A percentile compares a stretch with the other conserved stretches of the same genome.
These are phyloP conservation scores for Sphenopsis melanotis DNA, from an alignment of 2,797 vertebrate genomes.

Conservation along the genomic window DNA sequence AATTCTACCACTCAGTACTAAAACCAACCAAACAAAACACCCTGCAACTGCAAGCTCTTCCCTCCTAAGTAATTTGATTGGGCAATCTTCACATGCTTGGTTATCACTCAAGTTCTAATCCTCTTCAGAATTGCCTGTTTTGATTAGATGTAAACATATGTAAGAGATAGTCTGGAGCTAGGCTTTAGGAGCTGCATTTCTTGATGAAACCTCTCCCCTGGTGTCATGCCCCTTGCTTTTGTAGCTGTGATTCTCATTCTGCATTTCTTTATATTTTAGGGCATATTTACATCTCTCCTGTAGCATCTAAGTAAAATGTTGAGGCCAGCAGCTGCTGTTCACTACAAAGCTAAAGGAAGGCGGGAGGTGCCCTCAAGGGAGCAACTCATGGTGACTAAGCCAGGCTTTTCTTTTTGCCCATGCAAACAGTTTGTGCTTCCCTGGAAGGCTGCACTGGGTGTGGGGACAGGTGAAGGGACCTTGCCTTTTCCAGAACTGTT, in stretches of 20 bases:
- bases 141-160: neutral
- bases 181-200: neutral
- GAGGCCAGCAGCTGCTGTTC: neutral
- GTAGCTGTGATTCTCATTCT: neutral
- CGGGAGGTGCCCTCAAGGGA: neutral
- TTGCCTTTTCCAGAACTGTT: neutral
- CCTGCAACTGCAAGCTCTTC: rapidly evolving
- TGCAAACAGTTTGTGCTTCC: neutral
- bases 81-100: neutral
- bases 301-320: neutral
- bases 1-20: neutral
- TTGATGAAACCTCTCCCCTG: neutral
- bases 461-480: neutral
- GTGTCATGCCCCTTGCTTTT: neutral
- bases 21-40: neutral
- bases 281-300: neutral
- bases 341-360: neutral
- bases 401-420: neutral
- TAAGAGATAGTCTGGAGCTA: neutral
- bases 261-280: neutral
- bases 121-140: neutral
- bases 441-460: rapidly evolving
- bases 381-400: neutral
- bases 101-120: neutral
- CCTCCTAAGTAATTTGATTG: neutral